These are phyloP conservation scores for Heliconius hortense DNA, from an alignment of 2,888 invertebrate genomes.

Conservation along the genomic window DNA sequence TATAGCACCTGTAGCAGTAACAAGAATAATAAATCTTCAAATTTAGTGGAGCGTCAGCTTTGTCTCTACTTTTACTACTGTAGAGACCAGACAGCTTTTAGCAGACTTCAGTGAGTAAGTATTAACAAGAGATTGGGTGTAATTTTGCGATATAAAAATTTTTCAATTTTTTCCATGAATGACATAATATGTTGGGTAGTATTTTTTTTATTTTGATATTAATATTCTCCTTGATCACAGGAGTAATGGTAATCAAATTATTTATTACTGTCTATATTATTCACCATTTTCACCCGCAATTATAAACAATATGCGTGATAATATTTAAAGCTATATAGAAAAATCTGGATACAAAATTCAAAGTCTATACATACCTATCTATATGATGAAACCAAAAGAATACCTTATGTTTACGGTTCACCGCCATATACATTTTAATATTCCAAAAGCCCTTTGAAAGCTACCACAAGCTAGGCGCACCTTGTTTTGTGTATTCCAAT, in stretches of 20 bases:
- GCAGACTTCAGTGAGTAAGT: slow-evolving; percentile 3
- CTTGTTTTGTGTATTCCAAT: slow-evolving; percentile 25
- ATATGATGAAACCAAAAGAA: slow-evolving; percentile 3
- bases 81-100: slow-evolving; percentile 14
- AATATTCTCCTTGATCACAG: not conserved
- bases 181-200: too few relatives aligned
- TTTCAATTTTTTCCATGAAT: not conserved
- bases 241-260: not conserved
- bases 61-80: not conserved
- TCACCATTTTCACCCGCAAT: too few relatives aligned
- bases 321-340: not conserved
- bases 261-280: too few relatives aligned
- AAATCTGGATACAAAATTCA: not conserved
- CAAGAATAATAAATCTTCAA: not conserved
- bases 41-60: slow-evolving; percentile 5
- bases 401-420: slow-evolving; percentile 36
- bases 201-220: not conserved
- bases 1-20: not conserved
- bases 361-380: not conserved
- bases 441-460: slow-evolving; percentile 40
- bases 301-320: too few relatives aligned
- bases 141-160: slow-evolving; percentile 16
- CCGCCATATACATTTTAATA: slow-evolving; percentile 38
- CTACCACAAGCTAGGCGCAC: slow-evolving; percentile 40
- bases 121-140: slow-evolving; percentile 9